Conservation (phyloP, 2,113 vertebrate species). For the Orthonyx spaldingii region DNA sequence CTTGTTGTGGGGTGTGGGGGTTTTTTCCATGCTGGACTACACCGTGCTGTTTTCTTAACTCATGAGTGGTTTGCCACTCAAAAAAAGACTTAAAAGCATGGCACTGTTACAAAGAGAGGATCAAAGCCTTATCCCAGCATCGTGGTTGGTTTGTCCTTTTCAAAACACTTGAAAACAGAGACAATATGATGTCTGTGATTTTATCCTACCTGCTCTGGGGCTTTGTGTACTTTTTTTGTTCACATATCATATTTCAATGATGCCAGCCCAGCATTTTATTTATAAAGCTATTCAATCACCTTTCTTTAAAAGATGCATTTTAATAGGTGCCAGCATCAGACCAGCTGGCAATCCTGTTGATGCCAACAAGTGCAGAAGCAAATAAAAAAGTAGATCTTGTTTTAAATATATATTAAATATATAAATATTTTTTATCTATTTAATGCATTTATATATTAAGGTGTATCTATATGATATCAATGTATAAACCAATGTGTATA, state of each 20-base stretch:
- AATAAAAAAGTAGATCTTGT: background rate
- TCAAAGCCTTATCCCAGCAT: conserved; percentile 54
- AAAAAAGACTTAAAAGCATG: conserved; percentile 37
- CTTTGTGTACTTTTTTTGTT: conserved; percentile 25
- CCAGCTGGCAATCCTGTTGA: background rate
- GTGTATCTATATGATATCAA: background rate
- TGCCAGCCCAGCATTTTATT: background rate
- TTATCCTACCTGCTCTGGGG: background rate
- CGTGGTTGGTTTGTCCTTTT: conserved; percentile 40
- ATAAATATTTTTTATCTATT: background rate
- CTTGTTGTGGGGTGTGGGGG: background rate
- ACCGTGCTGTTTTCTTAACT: conserved; percentile 2
- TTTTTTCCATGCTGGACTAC: background rate
- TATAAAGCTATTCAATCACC: background rate
- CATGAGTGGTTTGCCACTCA: conserved; percentile 21
- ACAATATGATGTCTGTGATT: conserved; percentile 6
- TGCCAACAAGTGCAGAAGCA: background rate
- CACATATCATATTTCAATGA: background rate
- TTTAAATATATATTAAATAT: background rate
- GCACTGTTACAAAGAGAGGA: conserved; percentile 39
- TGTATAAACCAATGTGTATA: background rate
- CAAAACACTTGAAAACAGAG: conserved; percentile 48
- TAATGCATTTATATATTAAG: background rate
- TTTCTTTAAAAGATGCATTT: background rate
- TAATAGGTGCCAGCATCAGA: background rate